phyloP scores from a whole-genome alignment of 2,113 vertebrate genomes.

The Eclectus roratus region DNA sequence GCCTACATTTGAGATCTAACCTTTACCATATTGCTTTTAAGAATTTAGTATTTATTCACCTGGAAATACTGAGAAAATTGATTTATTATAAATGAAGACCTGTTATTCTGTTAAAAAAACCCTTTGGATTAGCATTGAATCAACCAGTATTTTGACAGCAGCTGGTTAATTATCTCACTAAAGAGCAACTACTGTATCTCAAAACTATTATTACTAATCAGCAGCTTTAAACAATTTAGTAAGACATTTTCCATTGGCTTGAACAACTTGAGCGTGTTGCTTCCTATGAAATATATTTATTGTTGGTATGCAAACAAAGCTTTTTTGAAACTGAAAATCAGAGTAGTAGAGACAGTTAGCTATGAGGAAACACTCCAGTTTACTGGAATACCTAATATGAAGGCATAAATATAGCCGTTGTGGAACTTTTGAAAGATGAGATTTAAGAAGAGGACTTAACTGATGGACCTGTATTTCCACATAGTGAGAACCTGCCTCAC shows the following conservation, averaged over 20 bases:
- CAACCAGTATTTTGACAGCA: background rate
- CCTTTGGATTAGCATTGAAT: background rate
- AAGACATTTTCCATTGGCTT: background rate
- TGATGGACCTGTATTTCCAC: background rate
- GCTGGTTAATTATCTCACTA: background rate
- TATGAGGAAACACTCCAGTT: background rate
- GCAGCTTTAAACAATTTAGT: background rate
- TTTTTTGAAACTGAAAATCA: background rate
- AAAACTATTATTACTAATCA: background rate
- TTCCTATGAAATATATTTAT: background rate
- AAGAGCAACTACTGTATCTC: background rate
- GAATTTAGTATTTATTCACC: background rate
- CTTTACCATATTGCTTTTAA: background rate
- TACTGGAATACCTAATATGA: background rate
- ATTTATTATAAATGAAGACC: background rate
- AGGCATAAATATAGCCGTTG: background rate
- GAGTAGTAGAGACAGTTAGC: background rate
- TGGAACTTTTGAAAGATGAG: background rate
- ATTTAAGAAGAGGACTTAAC: background rate
- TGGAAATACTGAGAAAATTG: background rate
- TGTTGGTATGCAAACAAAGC: background rate
- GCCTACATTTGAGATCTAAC: background rate
- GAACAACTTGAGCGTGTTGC: background rate
- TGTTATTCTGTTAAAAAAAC: background rate
- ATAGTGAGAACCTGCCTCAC: background rate